Evolutionary conservation across 2,113 vertebrate species (phyloP).

Genomic region (Irena cyanogastra): DNA sequence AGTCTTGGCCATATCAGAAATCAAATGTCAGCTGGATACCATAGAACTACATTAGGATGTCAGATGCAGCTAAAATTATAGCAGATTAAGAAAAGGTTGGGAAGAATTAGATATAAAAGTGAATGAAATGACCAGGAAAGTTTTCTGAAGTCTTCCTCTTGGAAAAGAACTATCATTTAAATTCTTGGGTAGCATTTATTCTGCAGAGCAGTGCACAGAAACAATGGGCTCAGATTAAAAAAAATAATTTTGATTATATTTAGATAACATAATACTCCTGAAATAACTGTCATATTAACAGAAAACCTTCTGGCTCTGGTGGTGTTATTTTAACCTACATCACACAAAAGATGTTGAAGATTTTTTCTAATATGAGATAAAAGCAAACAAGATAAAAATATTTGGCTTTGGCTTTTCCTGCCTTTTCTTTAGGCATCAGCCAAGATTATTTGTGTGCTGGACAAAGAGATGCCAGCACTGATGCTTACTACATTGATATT

Average conservation of each 20-base stretch:
- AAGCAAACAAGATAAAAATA: neutral
- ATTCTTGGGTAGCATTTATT: neutral
- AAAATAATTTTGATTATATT: neutral
- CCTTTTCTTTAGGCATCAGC: neutral
- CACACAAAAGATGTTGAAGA: neutral
- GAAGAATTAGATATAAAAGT: neutral
- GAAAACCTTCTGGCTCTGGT: neutral
- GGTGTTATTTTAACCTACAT: conserved; percentile 1
- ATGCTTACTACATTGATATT: neutral
- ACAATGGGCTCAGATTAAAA: neutral
- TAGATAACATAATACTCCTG: neutral
- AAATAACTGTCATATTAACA: conserved; percentile 1
- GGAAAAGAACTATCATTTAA: neutral
- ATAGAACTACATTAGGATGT: neutral
- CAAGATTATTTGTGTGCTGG: neutral
- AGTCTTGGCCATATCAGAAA: neutral
- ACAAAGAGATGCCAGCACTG: neutral
- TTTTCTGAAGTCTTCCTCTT: neutral
- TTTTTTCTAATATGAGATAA: neutral
- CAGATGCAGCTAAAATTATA: neutral
- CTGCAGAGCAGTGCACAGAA: neutral
- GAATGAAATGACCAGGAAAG: neutral
- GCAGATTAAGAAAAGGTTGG: neutral
- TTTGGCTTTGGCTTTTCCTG: neutral
- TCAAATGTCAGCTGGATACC: neutral